phyloP scores from a whole-genome alignment of 2,888 invertebrate species.

The Nomada fucata region DNA sequence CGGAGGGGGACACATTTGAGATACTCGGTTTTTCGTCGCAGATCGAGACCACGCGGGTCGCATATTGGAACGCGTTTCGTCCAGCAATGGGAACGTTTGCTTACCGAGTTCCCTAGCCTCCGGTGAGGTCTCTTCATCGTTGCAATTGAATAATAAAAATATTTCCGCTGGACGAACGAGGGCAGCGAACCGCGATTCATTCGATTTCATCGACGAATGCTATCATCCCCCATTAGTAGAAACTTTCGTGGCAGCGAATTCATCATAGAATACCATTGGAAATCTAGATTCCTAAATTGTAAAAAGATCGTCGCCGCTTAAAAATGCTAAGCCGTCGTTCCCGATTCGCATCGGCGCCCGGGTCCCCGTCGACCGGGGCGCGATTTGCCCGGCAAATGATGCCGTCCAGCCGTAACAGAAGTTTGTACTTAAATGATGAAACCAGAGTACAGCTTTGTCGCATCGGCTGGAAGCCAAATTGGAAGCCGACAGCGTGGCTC shows the following conservation, averaged over 20 bases:
- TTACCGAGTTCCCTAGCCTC: not conserved
- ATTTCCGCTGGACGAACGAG: not conserved
- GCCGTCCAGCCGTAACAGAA: conserved; percentile 36
- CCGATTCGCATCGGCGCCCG: not conserved
- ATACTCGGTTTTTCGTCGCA: conserved; percentile 53
- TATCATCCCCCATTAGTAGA: too few relatives aligned
- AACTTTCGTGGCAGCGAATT: not conserved
- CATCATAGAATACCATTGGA: not conserved
- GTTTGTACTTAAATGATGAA: conserved; percentile 59
- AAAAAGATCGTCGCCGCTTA: too few relatives aligned
- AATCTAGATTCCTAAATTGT: too few relatives aligned
- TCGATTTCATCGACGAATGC: not conserved
- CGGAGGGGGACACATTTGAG: conserved; percentile 4
- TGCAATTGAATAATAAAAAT: not conserved
- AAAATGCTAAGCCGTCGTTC: not conserved
- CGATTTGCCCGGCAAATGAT: conserved; percentile 46
- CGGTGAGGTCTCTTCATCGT: conserved; percentile 28
- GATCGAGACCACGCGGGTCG: conserved; percentile 73
- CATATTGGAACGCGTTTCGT: conserved; percentile 73
- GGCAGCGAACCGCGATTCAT: not conserved
- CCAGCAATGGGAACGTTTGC: conserved; percentile 44
- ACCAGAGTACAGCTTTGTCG: conserved; percentile 65
- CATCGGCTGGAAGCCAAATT: conserved; percentile 67
- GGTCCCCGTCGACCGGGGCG: not conserved
- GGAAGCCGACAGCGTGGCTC: conserved; percentile 59